Evolutionary conservation across 2,888 invertebrate species (phyloP).

Genomic region (Leptura quadrifasciata): DNA sequence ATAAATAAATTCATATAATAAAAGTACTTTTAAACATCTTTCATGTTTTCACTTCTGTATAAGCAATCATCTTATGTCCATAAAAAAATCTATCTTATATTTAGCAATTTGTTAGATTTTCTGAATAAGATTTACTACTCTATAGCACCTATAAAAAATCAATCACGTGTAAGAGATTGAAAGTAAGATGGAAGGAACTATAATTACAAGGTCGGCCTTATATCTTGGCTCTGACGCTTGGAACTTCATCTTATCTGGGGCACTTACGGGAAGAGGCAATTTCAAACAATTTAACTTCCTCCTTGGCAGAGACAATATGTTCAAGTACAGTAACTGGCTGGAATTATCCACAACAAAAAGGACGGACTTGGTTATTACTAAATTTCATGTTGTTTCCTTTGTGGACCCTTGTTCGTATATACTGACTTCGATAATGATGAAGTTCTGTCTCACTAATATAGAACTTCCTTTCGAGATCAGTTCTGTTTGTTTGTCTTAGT

Average conservation of each 20-base stretch:
- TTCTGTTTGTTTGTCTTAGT: background rate
- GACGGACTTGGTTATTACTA: slow-evolving; percentile 11
- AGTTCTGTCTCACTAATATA: background rate
- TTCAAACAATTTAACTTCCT: slow-evolving; percentile 29
- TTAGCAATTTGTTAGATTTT: background rate
- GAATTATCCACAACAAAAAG: slow-evolving; percentile 23
- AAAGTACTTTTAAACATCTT: too few species aligned
- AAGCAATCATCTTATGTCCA: background rate
- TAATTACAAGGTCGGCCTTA: slow-evolving; percentile 26
- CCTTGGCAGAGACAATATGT: slow-evolving; percentile 23
- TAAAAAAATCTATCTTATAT: background rate
- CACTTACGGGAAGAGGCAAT: slow-evolving; percentile 27
- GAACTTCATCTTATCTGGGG: slow-evolving; percentile 8
- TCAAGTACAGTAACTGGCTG: slow-evolving; percentile 14
- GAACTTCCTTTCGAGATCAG: background rate
- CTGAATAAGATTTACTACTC: slow-evolving; percentile 21
- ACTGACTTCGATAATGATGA: background rate
- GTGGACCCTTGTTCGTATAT: background rate
- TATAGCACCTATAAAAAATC: slow-evolving; percentile 31
- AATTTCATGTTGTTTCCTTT: slow-evolving; percentile 18
- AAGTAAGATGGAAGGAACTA: slow-evolving; percentile 23
- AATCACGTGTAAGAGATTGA: slow-evolving; percentile 35
- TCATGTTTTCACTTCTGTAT: background rate
- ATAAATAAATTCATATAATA: too few species aligned
- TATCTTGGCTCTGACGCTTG: slow-evolving; percentile 21